phyloP scores from a whole-genome alignment of 2,113 vertebrate species.

The Pipa parva region DNA sequence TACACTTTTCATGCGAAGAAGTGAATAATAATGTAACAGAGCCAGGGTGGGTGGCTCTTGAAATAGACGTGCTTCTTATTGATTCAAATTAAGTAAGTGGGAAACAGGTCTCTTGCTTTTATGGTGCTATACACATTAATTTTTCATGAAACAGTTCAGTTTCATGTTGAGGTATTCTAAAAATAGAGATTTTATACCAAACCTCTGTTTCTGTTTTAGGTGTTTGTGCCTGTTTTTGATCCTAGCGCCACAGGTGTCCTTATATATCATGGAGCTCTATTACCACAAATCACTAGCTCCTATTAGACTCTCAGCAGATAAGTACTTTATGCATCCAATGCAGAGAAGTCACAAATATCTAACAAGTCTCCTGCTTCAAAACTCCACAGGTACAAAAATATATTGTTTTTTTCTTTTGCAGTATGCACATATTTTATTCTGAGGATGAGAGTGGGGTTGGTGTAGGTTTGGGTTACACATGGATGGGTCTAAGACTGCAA shows the following conservation, averaged over 20 bases:
- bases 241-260: constrained; percentile 72
- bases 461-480: too few relatives aligned
- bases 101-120: too few relatives aligned
- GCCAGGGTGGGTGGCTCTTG: too few relatives aligned
- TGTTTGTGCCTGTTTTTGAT: constrained; percentile 83
- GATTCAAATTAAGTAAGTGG: too few relatives aligned
- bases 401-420: background rate
- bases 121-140: too few relatives aligned
- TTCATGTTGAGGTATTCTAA: too few relatives aligned
- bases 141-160: too few relatives aligned
- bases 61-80: too few relatives aligned
- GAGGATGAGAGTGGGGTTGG: constrained; percentile 10
- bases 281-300: constrained; percentile 79
- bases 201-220: constrained; percentile 60
- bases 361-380: constrained; percentile 83
- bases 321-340: constrained; percentile 79
- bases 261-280: constrained; percentile 81
- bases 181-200: background rate
- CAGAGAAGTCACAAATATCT: constrained; percentile 70
- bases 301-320: constrained; percentile 72
- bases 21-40: too few relatives aligned
- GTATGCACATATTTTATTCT: background rate
- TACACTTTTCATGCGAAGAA: too few relatives aligned
- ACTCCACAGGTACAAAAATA: constrained; percentile 85
- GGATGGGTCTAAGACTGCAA: too few relatives aligned